Conservation (phyloP, 2,797 vertebrate species). For the Cercopithecus petaurista region DNA sequence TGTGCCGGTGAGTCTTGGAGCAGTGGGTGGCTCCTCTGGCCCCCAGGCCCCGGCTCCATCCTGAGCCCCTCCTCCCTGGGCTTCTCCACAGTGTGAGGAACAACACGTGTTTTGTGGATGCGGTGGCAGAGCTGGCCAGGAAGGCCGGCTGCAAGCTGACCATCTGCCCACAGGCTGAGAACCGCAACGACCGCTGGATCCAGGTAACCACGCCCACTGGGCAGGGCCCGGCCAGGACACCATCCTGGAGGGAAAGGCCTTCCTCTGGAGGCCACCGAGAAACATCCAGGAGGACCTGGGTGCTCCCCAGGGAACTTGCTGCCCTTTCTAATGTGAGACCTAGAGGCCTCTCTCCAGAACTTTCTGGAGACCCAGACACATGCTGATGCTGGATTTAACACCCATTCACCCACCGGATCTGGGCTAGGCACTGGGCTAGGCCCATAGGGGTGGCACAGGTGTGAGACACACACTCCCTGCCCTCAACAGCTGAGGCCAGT, state of each 20-base stretch:
- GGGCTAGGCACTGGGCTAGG: background rate
- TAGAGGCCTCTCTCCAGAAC: background rate
- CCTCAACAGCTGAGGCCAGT: background rate
- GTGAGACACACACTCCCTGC: rapidly evolving
- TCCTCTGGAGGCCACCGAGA: background rate
- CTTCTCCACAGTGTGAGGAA: slow-evolving; percentile 51
- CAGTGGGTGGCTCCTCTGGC: rapidly evolving
- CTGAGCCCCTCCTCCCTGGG: background rate
- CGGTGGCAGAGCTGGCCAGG: slow-evolving; percentile 82
- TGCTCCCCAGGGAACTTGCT: background rate
- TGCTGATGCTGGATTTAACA: background rate
- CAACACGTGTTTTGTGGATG: slow-evolving; percentile 88
- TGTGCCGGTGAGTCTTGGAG: slow-evolving; percentile 87
- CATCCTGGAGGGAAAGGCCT: background rate
- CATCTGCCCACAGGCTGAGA: slow-evolving; percentile 84
- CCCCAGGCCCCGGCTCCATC: background rate
- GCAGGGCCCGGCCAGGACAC: rapidly evolving
- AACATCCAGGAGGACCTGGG: background rate
- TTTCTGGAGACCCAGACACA: background rate
- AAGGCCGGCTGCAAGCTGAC: slow-evolving; percentile 86
- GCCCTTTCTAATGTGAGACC: background rate
- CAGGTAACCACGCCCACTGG: slow-evolving; percentile 80
- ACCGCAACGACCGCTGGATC: slow-evolving; percentile 93
- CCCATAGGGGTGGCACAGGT: background rate
- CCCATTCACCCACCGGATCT: background rate